phyloP scores from a whole-genome alignment of 2,797 vertebrate genomes.

The Caiman crocodilus region DNA sequence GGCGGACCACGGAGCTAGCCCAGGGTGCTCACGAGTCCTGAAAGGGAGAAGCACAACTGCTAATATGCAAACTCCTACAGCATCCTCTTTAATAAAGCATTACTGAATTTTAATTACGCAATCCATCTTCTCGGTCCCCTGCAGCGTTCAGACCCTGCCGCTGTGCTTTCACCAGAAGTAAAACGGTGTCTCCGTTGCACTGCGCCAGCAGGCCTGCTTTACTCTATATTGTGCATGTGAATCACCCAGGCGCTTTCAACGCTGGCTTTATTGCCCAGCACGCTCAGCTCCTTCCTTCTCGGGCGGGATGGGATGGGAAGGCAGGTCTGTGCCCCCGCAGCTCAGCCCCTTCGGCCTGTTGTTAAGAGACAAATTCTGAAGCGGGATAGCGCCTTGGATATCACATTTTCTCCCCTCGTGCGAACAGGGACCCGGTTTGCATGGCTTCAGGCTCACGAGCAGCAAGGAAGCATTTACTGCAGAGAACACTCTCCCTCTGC shows the following conservation, averaged over 20 bases:
- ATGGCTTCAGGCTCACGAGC: slow-evolving; percentile 34
- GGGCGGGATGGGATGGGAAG: background rate
- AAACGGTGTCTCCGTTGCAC: background rate
- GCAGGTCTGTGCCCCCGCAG: too few relatives aligned
- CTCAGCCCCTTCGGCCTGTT: background rate
- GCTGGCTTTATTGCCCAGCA: background rate
- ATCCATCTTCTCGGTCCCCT: background rate
- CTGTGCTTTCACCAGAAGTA: background rate
- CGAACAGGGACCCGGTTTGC: background rate
- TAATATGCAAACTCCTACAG: background rate
- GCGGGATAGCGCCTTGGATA: too few relatives aligned
- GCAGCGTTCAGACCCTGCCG: background rate
- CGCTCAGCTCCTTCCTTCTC: accelerated
- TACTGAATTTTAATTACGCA: background rate
- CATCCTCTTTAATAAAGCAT: background rate
- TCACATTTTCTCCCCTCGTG: too few relatives aligned
- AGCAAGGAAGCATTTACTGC: slow-evolving; percentile 57
- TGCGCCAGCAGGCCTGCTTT: background rate
- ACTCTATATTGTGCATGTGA: background rate
- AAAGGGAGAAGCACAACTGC: background rate
- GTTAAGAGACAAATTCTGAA: background rate
- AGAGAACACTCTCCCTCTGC: slow-evolving; percentile 79
- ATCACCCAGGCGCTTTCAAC: background rate
- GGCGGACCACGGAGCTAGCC: background rate
- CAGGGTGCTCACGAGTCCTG: background rate